Percentiles rank a stretch among this genome's conserved stretches.
phyloP scores from a whole-genome alignment of 2,113 vertebrate genomes.

The Vireo altiloquus region DNA sequence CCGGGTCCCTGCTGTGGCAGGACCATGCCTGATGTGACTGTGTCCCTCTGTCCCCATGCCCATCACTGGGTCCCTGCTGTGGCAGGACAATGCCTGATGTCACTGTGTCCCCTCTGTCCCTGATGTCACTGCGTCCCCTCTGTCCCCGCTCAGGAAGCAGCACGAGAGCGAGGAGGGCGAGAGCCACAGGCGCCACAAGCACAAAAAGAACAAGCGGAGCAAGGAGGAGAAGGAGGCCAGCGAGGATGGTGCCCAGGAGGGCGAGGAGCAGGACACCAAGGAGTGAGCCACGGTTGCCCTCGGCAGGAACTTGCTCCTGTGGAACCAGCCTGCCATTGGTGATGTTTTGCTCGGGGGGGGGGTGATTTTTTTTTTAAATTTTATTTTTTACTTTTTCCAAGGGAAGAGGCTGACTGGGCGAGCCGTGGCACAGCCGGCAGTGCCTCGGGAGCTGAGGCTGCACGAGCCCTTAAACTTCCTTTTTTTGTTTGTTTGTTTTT shows the following conservation, averaged over 20 bases:
- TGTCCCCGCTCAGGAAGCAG: slow-evolving; percentile 48
- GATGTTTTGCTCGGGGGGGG: neutral
- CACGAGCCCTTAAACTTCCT: neutral
- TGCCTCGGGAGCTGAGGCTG: neutral
- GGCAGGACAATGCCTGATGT: neutral
- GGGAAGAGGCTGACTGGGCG: neutral
- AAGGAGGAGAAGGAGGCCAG: slow-evolving; percentile 74
- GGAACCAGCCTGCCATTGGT: neutral
- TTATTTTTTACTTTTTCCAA: neutral
- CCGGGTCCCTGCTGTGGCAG: neutral
- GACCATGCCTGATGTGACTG: neutral
- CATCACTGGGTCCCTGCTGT: fast-evolving
- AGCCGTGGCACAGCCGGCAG: neutral
- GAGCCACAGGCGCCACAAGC: slow-evolving; percentile 76
- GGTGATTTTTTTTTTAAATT: neutral
- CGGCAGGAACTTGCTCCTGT: neutral
- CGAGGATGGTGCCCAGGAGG: slow-evolving; percentile 43
- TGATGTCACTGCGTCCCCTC: neutral
- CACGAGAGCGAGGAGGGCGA: slow-evolving; percentile 75
- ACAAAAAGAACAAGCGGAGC: slow-evolving; percentile 77
- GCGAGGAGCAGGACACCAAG: slow-evolving; percentile 67
- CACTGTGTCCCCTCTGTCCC: no score
- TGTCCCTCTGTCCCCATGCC: neutral
- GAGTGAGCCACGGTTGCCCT: slow-evolving; percentile 19
- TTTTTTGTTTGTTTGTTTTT: neutral